A percentile compares a stretch with the other conserved stretches of the same genome.
Evolutionary conservation across 2,113 vertebrate species (phyloP).

Genomic region (Paedocypris sp.): DNA sequence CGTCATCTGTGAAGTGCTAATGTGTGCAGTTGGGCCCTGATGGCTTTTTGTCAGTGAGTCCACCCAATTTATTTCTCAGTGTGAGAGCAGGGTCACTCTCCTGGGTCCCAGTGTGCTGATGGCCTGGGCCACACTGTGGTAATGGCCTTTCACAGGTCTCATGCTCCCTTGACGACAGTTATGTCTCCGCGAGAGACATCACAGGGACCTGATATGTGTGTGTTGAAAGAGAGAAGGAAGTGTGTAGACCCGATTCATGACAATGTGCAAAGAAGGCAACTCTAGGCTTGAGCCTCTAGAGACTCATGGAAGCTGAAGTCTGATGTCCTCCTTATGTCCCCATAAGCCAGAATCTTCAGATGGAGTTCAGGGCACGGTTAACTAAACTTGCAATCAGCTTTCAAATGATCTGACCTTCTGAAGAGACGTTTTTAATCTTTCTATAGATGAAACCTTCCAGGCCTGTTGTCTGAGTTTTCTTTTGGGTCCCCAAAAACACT

Average conservation of each 20-base stretch:
- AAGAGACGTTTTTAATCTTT: not conserved
- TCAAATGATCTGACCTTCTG: not conserved
- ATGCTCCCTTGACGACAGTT: not conserved
- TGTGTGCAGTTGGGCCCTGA: constrained; percentile 44
- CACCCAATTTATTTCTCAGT: constrained; percentile 49
- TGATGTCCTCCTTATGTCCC: not conserved
- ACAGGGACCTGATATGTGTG: constrained; percentile 3
- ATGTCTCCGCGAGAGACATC: not conserved
- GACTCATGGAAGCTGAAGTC: not conserved
- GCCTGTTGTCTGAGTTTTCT: too few relatives aligned
- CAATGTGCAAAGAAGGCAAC: constrained; percentile 25
- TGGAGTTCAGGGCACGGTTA: not conserved
- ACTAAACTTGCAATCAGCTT: not conserved
- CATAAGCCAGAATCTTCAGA: not conserved
- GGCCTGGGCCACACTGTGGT: constrained; percentile 32
- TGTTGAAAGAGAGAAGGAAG: constrained; percentile 17
- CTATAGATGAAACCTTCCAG: too few relatives aligned
- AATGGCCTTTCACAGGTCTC: constrained; percentile 20
- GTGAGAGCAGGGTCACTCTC: constrained; percentile 43
- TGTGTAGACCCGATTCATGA: constrained; percentile 23
- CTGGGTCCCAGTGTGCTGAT: constrained; percentile 38
- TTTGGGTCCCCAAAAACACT: too few relatives aligned
- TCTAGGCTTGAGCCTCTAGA: constrained; percentile 8
- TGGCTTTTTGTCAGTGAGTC: constrained; percentile 34
- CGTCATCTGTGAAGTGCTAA: constrained; percentile 51